These are phyloP conservation scores for Hepsetus odoe DNA, from an alignment of 2,113 vertebrate genomes.

Conservation along the genomic window DNA sequence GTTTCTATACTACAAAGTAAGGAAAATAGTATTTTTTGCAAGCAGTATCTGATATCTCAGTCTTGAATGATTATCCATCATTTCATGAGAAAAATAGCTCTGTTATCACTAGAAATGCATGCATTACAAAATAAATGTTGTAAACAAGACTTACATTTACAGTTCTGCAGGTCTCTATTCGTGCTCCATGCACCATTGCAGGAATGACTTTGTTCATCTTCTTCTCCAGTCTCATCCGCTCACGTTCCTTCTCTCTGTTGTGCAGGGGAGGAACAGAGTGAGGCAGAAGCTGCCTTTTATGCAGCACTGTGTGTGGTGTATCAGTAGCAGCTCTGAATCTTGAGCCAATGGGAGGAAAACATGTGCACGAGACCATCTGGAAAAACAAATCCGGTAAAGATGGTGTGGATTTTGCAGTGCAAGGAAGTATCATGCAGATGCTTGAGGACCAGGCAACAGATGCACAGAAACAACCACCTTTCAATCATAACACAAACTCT, in stretches of 20 bases:
- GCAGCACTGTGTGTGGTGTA: slow-evolving; percentile 55
- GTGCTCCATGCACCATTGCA: slow-evolving; percentile 8
- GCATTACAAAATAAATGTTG: background rate
- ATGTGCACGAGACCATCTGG: slow-evolving; percentile 77
- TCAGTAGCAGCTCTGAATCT: slow-evolving; percentile 56
- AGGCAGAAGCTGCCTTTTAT: slow-evolving; percentile 63
- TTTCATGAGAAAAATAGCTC: background rate
- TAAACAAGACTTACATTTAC: background rate
- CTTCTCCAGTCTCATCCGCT: background rate
- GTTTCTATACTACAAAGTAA: no score
- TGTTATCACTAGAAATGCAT: background rate
- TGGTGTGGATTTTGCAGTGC: slow-evolving; percentile 69
- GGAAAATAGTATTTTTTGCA: no score
- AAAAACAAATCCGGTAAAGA: slow-evolving; percentile 80
- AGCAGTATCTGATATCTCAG: background rate
- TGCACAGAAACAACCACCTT: slow-evolving; percentile 49
- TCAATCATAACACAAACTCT: slow-evolving; percentile 19
- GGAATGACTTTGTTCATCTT: slow-evolving; percentile 13
- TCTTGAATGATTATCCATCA: background rate
- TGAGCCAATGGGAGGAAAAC: slow-evolving; percentile 72
- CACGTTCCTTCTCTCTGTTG: slow-evolving; percentile 20
- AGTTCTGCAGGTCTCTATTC: background rate
- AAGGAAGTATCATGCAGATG: slow-evolving; percentile 69
- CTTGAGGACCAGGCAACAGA: slow-evolving; percentile 65
- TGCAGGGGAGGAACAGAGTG: slow-evolving; percentile 36